Percentiles rank a stretch among this genome's conserved stretches.
Conservation (phyloP, 2,888 invertebrate species). For the Zhengitettix transpicula region DNA sequence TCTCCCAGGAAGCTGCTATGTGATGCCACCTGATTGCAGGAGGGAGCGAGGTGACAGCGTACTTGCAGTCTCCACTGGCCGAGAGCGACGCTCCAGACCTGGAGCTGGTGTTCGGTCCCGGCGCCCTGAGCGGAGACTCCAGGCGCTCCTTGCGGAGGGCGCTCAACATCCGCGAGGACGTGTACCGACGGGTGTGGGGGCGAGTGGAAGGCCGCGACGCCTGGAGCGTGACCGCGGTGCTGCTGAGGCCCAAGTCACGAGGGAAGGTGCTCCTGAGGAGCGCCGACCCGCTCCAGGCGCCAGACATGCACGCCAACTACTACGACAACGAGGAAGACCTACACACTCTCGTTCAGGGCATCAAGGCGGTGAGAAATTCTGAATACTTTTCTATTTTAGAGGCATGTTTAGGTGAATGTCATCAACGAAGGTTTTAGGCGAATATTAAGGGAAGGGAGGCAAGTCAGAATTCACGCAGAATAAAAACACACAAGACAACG, state of each 20-base stretch:
- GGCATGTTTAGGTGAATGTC: too few species aligned
- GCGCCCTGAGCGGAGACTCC: slow-evolving; percentile 56
- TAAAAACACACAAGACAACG: too few species aligned
- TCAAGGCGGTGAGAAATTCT: slow-evolving; percentile 40
- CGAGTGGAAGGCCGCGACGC: slow-evolving; percentile 21
- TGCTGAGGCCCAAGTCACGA: slow-evolving; percentile 55
- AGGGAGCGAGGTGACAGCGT: not conserved
- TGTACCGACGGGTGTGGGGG: not conserved
- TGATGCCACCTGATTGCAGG: not conserved
- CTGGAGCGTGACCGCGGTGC: slow-evolving; percentile 53
- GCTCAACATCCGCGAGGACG: slow-evolving; percentile 19
- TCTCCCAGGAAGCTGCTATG: too few species aligned
- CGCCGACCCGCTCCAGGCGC: slow-evolving; percentile 55
- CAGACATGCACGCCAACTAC: slow-evolving; percentile 45
- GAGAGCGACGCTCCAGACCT: slow-evolving; percentile 46
- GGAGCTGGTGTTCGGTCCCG: slow-evolving; percentile 65
- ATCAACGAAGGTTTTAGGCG: too few species aligned
- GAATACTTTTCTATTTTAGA: too few species aligned
- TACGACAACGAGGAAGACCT: slow-evolving; percentile 44
- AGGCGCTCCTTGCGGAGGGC: slow-evolving; percentile 30
- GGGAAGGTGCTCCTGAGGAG: slow-evolving; percentile 52
- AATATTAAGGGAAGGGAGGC: too few species aligned
- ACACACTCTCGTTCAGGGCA: slow-evolving; percentile 53
- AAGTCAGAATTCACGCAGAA: too few species aligned
- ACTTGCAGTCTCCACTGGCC: slow-evolving; percentile 18